phyloP scores from a whole-genome alignment of 30 jellyfish, hydroid and myxozoan genomes.

The Mastigias papua region DNA sequence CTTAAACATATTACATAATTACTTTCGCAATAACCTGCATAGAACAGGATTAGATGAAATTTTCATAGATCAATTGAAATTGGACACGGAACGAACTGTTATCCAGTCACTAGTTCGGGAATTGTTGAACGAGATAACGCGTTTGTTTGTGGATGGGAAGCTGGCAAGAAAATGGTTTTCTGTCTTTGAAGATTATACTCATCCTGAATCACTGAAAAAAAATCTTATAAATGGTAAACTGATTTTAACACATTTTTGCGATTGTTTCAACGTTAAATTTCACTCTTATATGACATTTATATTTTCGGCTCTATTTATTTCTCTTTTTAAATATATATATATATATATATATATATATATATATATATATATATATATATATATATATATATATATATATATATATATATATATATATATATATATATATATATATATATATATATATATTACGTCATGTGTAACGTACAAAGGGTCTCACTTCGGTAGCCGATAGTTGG shows the following conservation, averaged over 20 bases:
- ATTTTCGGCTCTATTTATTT: neutral
- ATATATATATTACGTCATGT: too few species aligned
- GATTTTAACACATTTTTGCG: neutral
- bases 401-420: too few species aligned
- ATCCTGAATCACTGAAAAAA: constrained; percentile 1
- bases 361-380: too few species aligned
- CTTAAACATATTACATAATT: neutral
- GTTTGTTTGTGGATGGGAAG: neutral
- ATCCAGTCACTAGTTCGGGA: neutral
- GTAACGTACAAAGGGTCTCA: too few species aligned
- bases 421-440: too few species aligned
- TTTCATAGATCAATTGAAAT: constrained; percentile 34
- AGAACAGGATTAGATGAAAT: constrained; percentile 10
- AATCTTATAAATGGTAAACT: constrained; percentile 11
- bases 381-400: too few species aligned
- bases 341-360: too few species aligned
- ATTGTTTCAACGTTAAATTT: neutral
- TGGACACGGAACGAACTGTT: neutral
- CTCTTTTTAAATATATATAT: too few species aligned
- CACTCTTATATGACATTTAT: too few species aligned
- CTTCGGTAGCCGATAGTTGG: too few species aligned
- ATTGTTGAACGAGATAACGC: constrained; percentile 1
- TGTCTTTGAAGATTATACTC: constrained; percentile 9
- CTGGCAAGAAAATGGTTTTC: constrained; percentile 12
- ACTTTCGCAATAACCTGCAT: constrained; percentile 20